Base-by-base conservation (phyloP, 2,797 vertebrate species). In the Ctenosaura bakeri region DNA sequence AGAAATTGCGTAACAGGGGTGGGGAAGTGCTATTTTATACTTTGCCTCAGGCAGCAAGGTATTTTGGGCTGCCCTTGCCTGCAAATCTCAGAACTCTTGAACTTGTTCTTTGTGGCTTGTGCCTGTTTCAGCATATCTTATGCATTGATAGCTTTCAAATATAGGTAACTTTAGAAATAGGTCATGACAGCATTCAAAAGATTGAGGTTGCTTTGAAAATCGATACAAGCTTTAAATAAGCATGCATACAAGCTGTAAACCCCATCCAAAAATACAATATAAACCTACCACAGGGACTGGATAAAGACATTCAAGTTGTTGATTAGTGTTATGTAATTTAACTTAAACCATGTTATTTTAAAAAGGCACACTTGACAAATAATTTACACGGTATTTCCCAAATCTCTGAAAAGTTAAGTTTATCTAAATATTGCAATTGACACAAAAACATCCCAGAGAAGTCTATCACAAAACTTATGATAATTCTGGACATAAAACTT, bases 381-480 rank as follows among this genome's bases (percentile, higher is more conserved):
- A 6, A 82, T 91, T 71, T 88, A 74, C 64, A 93, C 86, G 92
- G 92, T 88, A 14, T 22, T 91, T 91, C 81, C 89, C 64, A 91
- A 88, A 91, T 64, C 88, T 92, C 88, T 93, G 90, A 92, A 91
- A 95, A 94, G 38, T 91, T 92, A 92, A 87, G 83, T 35, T 94
- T 94, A 91, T 91, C 95, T 94, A 92, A 94, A 86, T 82, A 90
- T 8, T 92, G 79, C 46, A 95, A 86, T 90, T 78, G 90, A 95
- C 89, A 95, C 89, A 77, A 83, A 94, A 93, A 29, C 80, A 90
- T 95, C 92, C 78, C 87, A 76, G 85, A 90, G 91, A 96, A 95
- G 95, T 89, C 89, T 0, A 22, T 71, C 91, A 82, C 73, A 92
- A 92, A 76, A 6, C 12, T 92, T 93, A 91, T 88, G 87, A 73